phyloP scores from a whole-genome alignment of 2,888 invertebrate species.

The Heliconius erato region DNA sequence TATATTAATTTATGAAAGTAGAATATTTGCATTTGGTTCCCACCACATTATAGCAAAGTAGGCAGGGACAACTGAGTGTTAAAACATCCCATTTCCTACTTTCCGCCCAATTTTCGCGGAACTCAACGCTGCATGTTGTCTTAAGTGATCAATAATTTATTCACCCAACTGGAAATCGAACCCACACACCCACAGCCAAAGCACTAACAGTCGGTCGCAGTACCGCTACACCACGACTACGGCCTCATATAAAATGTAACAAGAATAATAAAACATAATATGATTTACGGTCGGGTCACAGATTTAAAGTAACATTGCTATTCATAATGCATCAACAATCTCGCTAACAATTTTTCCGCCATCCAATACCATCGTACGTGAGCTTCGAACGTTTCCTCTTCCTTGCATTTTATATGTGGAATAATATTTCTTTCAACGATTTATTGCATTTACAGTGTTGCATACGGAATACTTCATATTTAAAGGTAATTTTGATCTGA shows the following conservation, averaged over 20 bases:
- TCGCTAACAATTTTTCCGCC: slow-evolving; percentile 27
- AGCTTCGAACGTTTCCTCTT: slow-evolving; percentile 19
- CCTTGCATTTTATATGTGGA: slow-evolving; percentile 13
- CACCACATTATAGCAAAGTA: not conserved
- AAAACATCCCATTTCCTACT: not conserved
- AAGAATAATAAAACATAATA: slow-evolving; percentile 15
- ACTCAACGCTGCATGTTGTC: not conserved
- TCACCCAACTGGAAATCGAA: not conserved
- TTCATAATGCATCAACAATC: slow-evolving; percentile 28
- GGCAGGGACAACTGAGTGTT: not conserved
- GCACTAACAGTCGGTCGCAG: not conserved
- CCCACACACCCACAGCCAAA: not conserved
- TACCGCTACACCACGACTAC: not conserved
- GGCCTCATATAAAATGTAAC: not conserved
- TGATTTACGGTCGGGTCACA: slow-evolving; percentile 14
- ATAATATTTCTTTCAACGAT: slow-evolving; percentile 17
- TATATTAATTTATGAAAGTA: too few species aligned
- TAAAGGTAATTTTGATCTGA: not conserved
- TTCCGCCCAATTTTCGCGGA: not conserved
- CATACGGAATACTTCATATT: not conserved
- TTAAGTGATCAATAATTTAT: not conserved
- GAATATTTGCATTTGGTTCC: too few species aligned
- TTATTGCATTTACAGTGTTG: slow-evolving; percentile 2
- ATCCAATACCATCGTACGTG: slow-evolving; percentile 23
- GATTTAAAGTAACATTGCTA: slow-evolving; percentile 20